A percentile compares a stretch with the other conserved stretches of the same genome.
These are phyloP conservation scores for Plagodis pulveraria DNA, from an alignment of 2,888 invertebrate species.

Conservation along the genomic window DNA sequence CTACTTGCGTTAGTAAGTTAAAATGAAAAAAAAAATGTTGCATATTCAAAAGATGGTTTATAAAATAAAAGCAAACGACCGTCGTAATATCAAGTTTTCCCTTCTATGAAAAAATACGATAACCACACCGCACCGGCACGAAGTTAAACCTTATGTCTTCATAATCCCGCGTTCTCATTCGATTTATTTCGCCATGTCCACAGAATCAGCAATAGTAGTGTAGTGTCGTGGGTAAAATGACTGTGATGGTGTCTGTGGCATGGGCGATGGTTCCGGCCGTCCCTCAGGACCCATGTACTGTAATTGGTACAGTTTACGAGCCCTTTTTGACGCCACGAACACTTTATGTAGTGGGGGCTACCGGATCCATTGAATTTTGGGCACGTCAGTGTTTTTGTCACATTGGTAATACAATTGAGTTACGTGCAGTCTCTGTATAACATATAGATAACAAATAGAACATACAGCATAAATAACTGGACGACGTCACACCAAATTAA, in stretches of 20 bases:
- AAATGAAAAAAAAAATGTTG: too few species aligned
- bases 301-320: constrained; percentile 59
- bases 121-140: constrained; percentile 15
- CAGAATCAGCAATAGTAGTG: background rate
- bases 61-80: background rate
- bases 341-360: background rate
- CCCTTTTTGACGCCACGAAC: constrained; percentile 15
- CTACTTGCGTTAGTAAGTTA: too few species aligned
- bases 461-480: too few species aligned
- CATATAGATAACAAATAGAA: too few species aligned
- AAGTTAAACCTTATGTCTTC: constrained; percentile 32
- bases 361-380: constrained; percentile 15
- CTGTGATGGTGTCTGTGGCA: constrained; percentile 2
- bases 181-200: constrained; percentile 12
- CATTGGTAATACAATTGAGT: background rate
- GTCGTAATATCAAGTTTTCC: too few species aligned
- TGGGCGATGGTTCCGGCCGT: constrained; percentile 20
- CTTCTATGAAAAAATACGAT: constrained; percentile 3
- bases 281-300: constrained; percentile 43
- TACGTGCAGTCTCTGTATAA: too few species aligned
- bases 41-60: too few species aligned
- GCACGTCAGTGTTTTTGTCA: constrained; percentile 12
- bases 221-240: background rate
- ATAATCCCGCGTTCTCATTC: constrained; percentile 23
- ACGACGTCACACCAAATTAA: too few species aligned